Percentiles rank a stretch among this genome's conserved stretches.
phyloP scores from a whole-genome alignment of 92 coral and sea anemone genomes.

The Parazoanthus darwini region DNA sequence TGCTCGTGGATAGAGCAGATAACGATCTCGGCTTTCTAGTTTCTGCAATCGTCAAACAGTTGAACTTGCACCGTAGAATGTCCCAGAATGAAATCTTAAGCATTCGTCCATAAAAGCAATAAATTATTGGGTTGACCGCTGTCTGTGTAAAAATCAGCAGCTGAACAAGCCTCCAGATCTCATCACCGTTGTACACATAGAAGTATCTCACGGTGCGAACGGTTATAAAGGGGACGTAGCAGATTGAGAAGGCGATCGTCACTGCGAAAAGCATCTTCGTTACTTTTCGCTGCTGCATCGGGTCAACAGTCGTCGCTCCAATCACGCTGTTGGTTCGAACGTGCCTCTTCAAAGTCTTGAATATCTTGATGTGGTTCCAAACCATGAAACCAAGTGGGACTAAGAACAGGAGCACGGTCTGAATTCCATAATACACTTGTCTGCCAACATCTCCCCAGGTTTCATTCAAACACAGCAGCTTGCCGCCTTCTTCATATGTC shows the following conservation, averaged over 20 bases:
- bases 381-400: conserved; percentile 47
- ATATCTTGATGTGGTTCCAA: conserved; percentile 48
- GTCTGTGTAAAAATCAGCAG: conserved; percentile 82
- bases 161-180: conserved; percentile 71
- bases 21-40: conserved; percentile 17
- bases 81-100: conserved; percentile 68
- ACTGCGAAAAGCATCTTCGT: conserved; percentile 80
- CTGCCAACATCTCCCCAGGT: conserved; percentile 45
- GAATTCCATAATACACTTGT: conserved; percentile 52
- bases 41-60: conserved; percentile 16
- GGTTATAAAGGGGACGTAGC: conserved; percentile 74
- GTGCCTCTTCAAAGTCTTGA: conserved; percentile 29
- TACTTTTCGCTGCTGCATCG: conserved; percentile 57
- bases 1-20: conserved; percentile 18
- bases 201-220: conserved; percentile 71
- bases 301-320: neutral
- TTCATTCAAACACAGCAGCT: conserved; percentile 40
- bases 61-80: conserved; percentile 61
- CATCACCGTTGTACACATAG: conserved; percentile 61
- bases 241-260: conserved; percentile 66
- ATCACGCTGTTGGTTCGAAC: conserved; percentile 14
- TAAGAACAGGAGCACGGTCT: conserved; percentile 45
- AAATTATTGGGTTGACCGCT: conserved; percentile 77
- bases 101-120: conserved; percentile 80
- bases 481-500: conserved; percentile 26